Evolutionary conservation across 2,113 vertebrate species (phyloP).

Genomic region (Lycaon pictus): DNA sequence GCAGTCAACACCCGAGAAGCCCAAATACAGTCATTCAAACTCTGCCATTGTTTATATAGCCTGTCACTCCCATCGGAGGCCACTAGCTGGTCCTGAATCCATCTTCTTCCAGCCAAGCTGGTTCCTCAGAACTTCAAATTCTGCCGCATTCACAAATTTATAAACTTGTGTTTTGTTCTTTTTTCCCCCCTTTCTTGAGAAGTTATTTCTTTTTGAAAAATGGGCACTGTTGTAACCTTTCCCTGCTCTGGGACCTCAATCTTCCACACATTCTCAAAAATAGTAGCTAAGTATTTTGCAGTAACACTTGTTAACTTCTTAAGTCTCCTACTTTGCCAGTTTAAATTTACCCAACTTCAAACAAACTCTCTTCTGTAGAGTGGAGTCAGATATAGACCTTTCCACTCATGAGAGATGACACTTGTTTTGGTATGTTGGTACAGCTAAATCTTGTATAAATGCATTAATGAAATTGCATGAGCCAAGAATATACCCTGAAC

Average conservation of each 20-base stretch:
- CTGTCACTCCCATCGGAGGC: background rate
- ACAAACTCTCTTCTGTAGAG: background rate
- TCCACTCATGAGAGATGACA: background rate
- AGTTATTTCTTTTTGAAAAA: conserved; percentile 57
- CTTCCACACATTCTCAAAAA: conserved; percentile 45
- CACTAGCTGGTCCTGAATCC: background rate
- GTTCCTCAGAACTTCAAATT: conserved; percentile 7
- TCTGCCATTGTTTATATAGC: background rate
- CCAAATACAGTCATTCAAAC: background rate
- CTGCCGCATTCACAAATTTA: background rate
- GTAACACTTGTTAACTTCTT: background rate
- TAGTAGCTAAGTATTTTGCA: conserved; percentile 37
- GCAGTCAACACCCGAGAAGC: background rate
- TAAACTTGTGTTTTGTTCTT: conserved; percentile 55
- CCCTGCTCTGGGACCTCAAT: background rate
- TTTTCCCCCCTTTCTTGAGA: conserved; percentile 51
- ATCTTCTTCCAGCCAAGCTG: background rate
- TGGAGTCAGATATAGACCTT: background rate
- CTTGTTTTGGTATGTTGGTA: background rate
- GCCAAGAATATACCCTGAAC: background rate
- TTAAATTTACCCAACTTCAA: background rate
- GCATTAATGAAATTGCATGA: background rate
- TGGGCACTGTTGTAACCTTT: background rate
- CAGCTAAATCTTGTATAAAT: background rate
- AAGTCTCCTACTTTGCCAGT: background rate